phyloP scores from a whole-genome alignment of 23 tunicate species.

The Botrylloides violaceus region DNA sequence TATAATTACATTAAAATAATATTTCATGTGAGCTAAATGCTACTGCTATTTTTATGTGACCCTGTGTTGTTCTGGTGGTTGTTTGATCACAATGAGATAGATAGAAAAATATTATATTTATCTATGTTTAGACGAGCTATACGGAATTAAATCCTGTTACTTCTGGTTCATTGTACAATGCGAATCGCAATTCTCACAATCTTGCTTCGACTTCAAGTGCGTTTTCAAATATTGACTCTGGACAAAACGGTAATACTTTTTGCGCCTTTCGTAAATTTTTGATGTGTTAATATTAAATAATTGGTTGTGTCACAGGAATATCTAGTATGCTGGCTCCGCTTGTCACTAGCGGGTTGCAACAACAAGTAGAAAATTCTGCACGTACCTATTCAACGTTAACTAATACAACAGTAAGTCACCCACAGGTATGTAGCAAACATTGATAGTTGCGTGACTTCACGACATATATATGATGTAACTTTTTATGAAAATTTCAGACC shows the following conservation, averaged over 20 bases:
- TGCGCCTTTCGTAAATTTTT: not conserved
- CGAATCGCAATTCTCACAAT: not conserved
- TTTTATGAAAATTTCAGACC: not conserved
- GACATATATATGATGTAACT: too few relatives aligned
- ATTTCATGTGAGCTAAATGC: too few relatives aligned
- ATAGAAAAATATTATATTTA: too few relatives aligned
- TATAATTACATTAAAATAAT: too few relatives aligned
- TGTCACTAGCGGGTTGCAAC: not conserved
- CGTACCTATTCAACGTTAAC: constrained; percentile 7
- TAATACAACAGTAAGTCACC: not conserved
- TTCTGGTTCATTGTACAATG: not conserved
- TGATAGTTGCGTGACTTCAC: not conserved
- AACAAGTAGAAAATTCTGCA: not conserved
- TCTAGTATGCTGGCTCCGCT: constrained; percentile 23
- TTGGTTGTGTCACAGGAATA: not conserved
- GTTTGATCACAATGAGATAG: too few relatives aligned
- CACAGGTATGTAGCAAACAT: not conserved
- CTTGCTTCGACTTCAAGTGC: not conserved
- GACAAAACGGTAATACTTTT: not conserved
- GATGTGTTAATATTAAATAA: not conserved
- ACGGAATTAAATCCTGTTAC: constrained; percentile 24
- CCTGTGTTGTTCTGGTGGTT: too few relatives aligned
- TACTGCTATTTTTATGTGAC: too few relatives aligned
- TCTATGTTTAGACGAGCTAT: constrained; percentile 9
- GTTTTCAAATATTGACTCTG: constrained; percentile 1